These are phyloP conservation scores for Xanthorhoe spadicearia DNA, from an alignment of 2,888 invertebrate genomes.

Conservation along the genomic window DNA sequence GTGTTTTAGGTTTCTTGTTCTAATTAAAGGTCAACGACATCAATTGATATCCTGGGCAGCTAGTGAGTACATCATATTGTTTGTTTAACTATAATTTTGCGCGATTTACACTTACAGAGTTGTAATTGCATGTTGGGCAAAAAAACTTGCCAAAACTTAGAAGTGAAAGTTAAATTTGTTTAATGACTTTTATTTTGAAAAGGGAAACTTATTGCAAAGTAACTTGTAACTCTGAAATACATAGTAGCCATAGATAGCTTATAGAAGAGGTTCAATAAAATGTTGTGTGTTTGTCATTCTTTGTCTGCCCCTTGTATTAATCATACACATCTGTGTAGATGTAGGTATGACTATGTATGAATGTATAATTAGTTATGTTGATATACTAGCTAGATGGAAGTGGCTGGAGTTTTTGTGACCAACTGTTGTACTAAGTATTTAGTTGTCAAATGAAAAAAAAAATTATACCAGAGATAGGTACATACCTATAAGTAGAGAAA, in stretches of 20 bases:
- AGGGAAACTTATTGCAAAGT: background rate
- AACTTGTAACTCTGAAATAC: background rate
- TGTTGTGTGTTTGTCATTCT: background rate
- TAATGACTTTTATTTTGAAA: background rate
- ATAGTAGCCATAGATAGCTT: too few relatives aligned
- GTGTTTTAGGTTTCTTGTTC: slow-evolving; percentile 26
- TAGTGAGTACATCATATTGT: slow-evolving; percentile 23
- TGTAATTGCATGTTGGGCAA: background rate
- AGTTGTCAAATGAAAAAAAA: too few relatives aligned
- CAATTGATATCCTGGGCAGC: slow-evolving; percentile 6
- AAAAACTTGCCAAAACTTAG: background rate
- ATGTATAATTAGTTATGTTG: background rate
- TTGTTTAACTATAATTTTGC: slow-evolving; percentile 12
- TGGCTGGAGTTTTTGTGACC: background rate
- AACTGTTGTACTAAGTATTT: too few relatives aligned
- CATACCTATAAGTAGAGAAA: too few relatives aligned
- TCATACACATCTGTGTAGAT: background rate
- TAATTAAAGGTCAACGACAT: slow-evolving; percentile 28
- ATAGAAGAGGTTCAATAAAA: too few relatives aligned
- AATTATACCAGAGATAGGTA: too few relatives aligned
- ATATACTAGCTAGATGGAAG: background rate
- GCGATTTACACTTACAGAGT: background rate
- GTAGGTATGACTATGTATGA: background rate
- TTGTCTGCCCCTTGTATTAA: background rate
- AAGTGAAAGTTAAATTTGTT: background rate